phyloP scores from a whole-genome alignment of 2,797 vertebrate species.

The Bovichtus diacanthus region DNA sequence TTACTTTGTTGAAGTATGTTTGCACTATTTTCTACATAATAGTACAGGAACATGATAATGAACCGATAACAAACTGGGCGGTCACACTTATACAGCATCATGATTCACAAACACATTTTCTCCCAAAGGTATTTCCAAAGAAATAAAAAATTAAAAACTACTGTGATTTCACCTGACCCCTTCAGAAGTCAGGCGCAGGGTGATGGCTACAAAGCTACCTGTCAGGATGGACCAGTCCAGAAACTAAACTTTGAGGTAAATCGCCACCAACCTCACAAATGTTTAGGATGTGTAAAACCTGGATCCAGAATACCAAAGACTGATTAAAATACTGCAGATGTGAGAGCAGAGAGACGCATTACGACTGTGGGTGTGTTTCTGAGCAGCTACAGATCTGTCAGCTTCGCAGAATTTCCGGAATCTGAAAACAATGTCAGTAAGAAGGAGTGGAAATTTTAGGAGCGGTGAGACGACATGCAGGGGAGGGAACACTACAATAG shows the following conservation, averaged over 20 bases:
- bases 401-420: conserved; percentile 62
- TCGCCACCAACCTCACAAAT: neutral
- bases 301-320: neutral
- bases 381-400: conserved; percentile 37
- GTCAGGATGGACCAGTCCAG: conserved; percentile 70
- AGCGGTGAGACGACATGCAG: conserved; percentile 34
- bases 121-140: neutral
- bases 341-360: neutral
- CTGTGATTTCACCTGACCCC: neutral
- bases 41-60: neutral
- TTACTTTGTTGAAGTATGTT: conserved; percentile 10
- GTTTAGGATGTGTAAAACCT: neutral
- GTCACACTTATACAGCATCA: neutral
- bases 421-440: conserved; percentile 46
- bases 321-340: neutral
- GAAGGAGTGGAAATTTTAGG: conserved; percentile 65
- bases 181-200: neutral
- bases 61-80: neutral
- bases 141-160: conserved; percentile 4
- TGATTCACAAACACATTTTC: neutral
- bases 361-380: neutral
- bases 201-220: conserved; percentile 47
- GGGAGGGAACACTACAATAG: conserved; percentile 49
- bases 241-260: conserved; percentile 13
- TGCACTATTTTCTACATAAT: neutral